Evolutionary conservation across 2,113 vertebrate genomes (phyloP).

Genomic region (Apeltes quadracus): DNA sequence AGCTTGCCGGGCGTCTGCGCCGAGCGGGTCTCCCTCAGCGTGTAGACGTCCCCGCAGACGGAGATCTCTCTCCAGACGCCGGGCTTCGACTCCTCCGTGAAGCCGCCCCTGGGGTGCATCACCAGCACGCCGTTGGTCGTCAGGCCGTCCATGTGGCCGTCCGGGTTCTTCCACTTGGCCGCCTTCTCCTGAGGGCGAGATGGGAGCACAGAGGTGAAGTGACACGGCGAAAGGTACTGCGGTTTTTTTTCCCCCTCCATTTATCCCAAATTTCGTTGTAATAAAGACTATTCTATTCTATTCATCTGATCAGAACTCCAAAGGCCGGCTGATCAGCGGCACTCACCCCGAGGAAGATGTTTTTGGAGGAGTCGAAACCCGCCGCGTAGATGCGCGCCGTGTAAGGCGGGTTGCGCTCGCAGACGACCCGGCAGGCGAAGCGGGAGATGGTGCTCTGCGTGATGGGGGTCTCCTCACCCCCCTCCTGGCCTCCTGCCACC

Average conservation of each 20-base stretch:
- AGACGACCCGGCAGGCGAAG: conserved; percentile 96
- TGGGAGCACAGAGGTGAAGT: neutral
- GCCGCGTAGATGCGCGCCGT: conserved; percentile 96
- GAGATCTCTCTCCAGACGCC: conserved; percentile 98
- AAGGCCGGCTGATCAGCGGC: conserved; percentile 43
- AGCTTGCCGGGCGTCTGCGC: conserved; percentile 95
- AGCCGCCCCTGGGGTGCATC: conserved; percentile 96
- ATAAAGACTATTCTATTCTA: no score
- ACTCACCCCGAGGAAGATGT: conserved; percentile 97
- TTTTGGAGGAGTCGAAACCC: conserved; percentile 97
- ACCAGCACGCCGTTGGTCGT: conserved; percentile 98
- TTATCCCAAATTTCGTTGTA: no score
- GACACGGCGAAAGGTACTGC: neutral
- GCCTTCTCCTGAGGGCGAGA: conserved; percentile 90
- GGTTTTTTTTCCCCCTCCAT: conserved; percentile 6
- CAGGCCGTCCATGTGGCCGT: conserved; percentile 98
- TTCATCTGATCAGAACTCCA: no score
- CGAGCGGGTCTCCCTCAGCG: conserved; percentile 94
- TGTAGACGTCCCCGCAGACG: conserved; percentile 96
- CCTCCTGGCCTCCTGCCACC: conserved; percentile 88
- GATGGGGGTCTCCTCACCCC: conserved; percentile 89
- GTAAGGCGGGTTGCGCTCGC: conserved; percentile 89
- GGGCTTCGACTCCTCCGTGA: conserved; percentile 94
- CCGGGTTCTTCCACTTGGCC: conserved; percentile 98
- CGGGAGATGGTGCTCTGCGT: conserved; percentile 98